Evolutionary conservation across 2,113 vertebrate genomes (phyloP).

Genomic region (Romanogobio albipinnatus): DNA sequence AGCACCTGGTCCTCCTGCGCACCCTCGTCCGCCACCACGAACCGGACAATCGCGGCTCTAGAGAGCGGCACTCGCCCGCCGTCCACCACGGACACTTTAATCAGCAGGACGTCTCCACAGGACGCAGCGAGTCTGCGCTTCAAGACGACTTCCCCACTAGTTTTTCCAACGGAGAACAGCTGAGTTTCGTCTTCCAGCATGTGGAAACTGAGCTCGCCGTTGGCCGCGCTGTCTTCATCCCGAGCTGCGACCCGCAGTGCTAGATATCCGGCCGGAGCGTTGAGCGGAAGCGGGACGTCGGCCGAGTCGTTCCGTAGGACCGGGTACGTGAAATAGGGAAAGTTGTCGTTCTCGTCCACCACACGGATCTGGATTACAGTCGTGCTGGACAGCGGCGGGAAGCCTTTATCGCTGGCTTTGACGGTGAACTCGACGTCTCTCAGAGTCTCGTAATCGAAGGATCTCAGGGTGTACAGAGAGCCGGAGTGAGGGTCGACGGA

Average conservation of each 20-base stretch:
- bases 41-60: constrained; percentile 59
- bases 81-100: constrained; percentile 71
- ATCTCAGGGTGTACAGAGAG: constrained; percentile 63
- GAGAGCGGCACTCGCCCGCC: constrained; percentile 61
- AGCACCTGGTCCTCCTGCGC: constrained; percentile 71
- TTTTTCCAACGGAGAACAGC: constrained; percentile 66
- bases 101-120: constrained; percentile 60
- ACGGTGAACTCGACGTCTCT: constrained; percentile 67
- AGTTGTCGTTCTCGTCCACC: constrained; percentile 76
- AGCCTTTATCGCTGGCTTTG: constrained; percentile 70
- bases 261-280: constrained; percentile 66
- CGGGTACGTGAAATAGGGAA: constrained; percentile 66
- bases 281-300: constrained; percentile 65
- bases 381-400: constrained; percentile 61
- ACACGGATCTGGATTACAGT: constrained; percentile 66
- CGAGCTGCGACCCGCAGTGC: constrained; percentile 64
- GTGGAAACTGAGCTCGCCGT: constrained; percentile 64
- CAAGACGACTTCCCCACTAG: constrained; percentile 69
- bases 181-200: constrained; percentile 66
- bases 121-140: constrained; percentile 60
- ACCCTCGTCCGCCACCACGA: constrained; percentile 64
- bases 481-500: constrained; percentile 69
- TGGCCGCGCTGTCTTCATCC: constrained; percentile 68
- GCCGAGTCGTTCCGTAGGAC: constrained; percentile 65
- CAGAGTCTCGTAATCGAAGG: constrained; percentile 71